These are phyloP conservation scores for Gymnogyps californianus DNA, from an alignment of 2,113 vertebrate genomes.

Conservation along the genomic window DNA sequence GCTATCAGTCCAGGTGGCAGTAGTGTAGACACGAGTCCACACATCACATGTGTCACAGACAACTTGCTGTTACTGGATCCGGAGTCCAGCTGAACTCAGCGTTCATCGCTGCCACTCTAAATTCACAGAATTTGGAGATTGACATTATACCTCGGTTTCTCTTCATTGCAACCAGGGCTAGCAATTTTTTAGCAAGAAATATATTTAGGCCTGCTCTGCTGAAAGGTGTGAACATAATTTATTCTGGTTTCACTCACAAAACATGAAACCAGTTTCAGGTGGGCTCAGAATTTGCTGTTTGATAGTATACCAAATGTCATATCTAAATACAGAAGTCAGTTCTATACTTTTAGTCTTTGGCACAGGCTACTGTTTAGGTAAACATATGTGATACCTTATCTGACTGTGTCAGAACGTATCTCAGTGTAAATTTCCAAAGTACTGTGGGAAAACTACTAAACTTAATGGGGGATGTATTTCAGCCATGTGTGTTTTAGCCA, in stretches of 20 bases:
- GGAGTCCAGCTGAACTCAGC: slow-evolving; percentile 8
- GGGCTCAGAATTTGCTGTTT: slow-evolving; percentile 26
- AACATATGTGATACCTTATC: slow-evolving; percentile 44
- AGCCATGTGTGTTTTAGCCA: slow-evolving; percentile 41
- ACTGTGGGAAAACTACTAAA: background rate
- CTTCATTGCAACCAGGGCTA: background rate
- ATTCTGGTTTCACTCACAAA: slow-evolving; percentile 34
- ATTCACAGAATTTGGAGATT: background rate
- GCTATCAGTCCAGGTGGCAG: slow-evolving; percentile 57
- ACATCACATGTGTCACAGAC: slow-evolving; percentile 7
- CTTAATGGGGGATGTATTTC: background rate
- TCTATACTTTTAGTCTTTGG: background rate
- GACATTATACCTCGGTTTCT: background rate
- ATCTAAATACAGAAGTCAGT: slow-evolving; percentile 38
- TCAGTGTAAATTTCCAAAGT: slow-evolving; percentile 5
- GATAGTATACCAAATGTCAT: slow-evolving; percentile 31
- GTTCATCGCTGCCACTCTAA: background rate
- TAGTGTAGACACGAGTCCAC: slow-evolving; percentile 34
- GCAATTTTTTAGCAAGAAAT: slow-evolving; percentile 36
- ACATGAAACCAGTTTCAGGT: slow-evolving; percentile 39
- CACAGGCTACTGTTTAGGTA: slow-evolving; percentile 39
- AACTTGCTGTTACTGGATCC: background rate
- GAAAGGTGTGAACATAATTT: slow-evolving; percentile 55
- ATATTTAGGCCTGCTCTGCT: slow-evolving; percentile 44
- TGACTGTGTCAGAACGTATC: slow-evolving; percentile 4